Evolutionary conservation across 2,113 vertebrate species (phyloP).

Genomic region (Tiliqua scincoides): DNA sequence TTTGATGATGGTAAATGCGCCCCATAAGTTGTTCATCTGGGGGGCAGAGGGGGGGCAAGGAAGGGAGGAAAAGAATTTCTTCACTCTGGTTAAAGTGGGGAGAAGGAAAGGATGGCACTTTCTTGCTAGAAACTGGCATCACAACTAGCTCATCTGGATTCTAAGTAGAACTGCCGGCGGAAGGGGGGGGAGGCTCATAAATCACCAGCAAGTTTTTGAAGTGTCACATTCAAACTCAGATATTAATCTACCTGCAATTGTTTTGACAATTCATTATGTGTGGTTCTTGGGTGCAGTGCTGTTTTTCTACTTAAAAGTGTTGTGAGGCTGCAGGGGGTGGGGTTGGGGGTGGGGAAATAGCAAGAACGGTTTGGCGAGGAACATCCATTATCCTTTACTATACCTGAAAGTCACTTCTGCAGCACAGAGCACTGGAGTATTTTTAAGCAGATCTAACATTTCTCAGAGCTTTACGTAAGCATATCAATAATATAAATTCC

Average conservation of each 20-base stretch:
- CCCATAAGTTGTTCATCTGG: neutral
- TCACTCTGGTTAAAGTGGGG: neutral
- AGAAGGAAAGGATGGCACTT: neutral
- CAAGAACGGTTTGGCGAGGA: neutral
- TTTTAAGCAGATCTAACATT: neutral
- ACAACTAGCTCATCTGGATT: neutral
- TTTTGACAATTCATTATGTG: neutral
- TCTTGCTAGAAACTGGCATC: neutral
- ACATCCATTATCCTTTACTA: neutral
- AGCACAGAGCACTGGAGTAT: neutral
- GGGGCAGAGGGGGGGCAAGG: neutral
- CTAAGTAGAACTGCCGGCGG: no score
- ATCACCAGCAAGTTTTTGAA: neutral
- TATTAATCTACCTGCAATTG: neutral
- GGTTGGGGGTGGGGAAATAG: neutral
- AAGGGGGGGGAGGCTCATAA: neutral
- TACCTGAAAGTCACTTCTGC: neutral
- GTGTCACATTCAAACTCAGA: neutral
- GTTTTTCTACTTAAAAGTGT: neutral
- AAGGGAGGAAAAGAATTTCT: neutral
- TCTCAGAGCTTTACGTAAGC: neutral
- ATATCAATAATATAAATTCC: no score
- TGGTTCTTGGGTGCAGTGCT: neutral
- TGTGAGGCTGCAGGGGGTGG: neutral
- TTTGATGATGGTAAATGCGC: no score